These are phyloP conservation scores for Pelusios castaneus DNA, from an alignment of 2,113 vertebrate species.

Conservation along the genomic window DNA sequence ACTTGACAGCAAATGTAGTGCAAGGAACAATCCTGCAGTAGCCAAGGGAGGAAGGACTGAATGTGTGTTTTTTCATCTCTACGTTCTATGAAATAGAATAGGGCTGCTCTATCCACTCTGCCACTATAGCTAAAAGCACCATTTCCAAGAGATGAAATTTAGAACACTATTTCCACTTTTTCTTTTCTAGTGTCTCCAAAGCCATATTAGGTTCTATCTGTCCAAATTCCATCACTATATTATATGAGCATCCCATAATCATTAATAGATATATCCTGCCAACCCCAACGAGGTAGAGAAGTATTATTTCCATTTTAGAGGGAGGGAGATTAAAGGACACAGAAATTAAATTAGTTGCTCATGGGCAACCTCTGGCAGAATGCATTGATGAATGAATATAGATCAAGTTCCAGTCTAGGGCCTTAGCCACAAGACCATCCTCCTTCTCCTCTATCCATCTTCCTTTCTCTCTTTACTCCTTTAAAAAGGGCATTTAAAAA, in stretches of 20 bases:
- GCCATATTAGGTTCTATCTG: background rate
- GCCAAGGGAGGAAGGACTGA: background rate
- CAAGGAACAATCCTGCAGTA: background rate
- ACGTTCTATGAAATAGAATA: background rate
- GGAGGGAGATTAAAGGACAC: background rate
- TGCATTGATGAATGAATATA: background rate
- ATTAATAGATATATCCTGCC: background rate
- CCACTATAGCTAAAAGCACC: background rate
- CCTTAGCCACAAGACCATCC: background rate
- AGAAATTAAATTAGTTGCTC: background rate
- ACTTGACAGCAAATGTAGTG: background rate
- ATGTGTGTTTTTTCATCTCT: background rate
- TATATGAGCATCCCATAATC: background rate
- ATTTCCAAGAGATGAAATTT: background rate
- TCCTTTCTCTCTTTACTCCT: background rate
- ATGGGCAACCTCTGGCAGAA: too few species aligned
- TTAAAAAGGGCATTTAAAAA: background rate
- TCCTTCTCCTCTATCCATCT: background rate
- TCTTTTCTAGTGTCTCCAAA: background rate
- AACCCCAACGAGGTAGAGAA: background rate
- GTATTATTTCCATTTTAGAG: background rate
- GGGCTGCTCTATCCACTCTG: background rate
- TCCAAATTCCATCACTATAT: background rate
- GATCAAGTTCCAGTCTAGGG: background rate
- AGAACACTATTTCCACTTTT: background rate